These are phyloP conservation scores for Erithacus rubecula DNA, from an alignment of 2,797 vertebrate genomes.

Conservation along the genomic window DNA sequence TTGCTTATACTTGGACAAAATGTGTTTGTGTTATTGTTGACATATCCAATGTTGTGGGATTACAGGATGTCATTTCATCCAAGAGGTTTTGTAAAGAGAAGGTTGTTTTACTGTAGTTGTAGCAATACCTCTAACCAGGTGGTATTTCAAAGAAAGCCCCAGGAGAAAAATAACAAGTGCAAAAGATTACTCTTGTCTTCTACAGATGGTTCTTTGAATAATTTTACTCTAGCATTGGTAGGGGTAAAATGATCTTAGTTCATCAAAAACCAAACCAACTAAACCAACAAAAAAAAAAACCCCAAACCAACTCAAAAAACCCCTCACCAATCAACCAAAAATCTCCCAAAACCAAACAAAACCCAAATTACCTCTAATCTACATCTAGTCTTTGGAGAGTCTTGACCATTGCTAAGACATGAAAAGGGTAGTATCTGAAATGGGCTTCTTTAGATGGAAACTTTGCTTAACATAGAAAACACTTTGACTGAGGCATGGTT, in stretches of 20 bases:
- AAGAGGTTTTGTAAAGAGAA: not conserved
- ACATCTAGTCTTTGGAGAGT: not conserved
- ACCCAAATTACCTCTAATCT: not conserved
- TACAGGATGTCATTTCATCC: not conserved
- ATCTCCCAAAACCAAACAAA: not conserved
- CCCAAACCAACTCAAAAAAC: not conserved
- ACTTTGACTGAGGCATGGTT: not conserved
- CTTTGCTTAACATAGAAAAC: not conserved
- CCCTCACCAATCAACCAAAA: not conserved
- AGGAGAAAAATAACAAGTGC: not conserved
- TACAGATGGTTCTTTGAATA: not conserved
- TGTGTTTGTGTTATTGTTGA: not conserved
- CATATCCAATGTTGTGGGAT: not conserved
- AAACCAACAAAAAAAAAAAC: fast-evolving
- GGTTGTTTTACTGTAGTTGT: not conserved
- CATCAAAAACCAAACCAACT: not conserved
- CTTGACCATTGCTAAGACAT: not conserved
- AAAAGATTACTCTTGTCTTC: not conserved
- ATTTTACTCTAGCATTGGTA: not conserved
- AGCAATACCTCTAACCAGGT: not conserved
- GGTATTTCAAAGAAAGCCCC: not conserved
- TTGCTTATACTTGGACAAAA: not conserved
- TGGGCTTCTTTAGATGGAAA: not conserved
- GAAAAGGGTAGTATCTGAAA: not conserved
- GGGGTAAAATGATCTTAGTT: not conserved